Base-by-base conservation (phyloP, 2,888 invertebrate species). In the Andrena fulva region DNA sequence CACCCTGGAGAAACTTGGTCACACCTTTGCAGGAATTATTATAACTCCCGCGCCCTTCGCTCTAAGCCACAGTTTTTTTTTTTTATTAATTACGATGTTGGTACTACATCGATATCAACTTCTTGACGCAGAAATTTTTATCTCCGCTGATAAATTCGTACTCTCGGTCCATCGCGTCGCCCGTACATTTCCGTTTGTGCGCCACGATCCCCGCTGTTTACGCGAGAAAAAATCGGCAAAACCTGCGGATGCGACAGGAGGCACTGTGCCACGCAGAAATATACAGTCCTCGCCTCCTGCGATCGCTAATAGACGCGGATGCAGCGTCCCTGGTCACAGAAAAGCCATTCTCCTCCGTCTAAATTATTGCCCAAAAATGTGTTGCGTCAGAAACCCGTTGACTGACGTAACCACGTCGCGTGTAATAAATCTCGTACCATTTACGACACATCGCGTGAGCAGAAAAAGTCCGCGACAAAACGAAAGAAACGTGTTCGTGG, bases 341-440 rank as follows among this genome's bases (percentile, higher is more conserved):
- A 12, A 20, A 12, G 42, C 7, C 20, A 2, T 7, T 20, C 24
- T 7, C 20, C 20, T 20, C 27, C 12, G 29, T 8, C 29, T 50
- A 42, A 31, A 27, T 59, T n/a, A 62, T 10, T 20, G 24, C 56
- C 56, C 12, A n/a, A 42, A 67, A 12, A 59, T 56, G 1, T 20
- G n/a, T 71, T 77, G 70, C 48, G 54, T 12, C 67, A 71, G 62
- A 78, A 52, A 31, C 31, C 31, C 24, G 60, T 33, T 16, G 12
- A 27, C 33, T 78, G 70, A 78, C 27, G 80, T 67, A 77, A 80
- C 62, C 8, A 0, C 10, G 56, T 48, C 62, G 24, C 20, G 29
- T 35, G 29, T 67, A 80, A 27, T 66, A 77, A 79, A 12, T 33
- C 27, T 60, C 56, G 27, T 3, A 8, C n/a, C 54, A 48, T 48